Percentiles rank a stretch among this genome's conserved stretches.
Conservation (phyloP, 2,113 vertebrate genomes). For the Gymnobelideus leadbeateri region DNA sequence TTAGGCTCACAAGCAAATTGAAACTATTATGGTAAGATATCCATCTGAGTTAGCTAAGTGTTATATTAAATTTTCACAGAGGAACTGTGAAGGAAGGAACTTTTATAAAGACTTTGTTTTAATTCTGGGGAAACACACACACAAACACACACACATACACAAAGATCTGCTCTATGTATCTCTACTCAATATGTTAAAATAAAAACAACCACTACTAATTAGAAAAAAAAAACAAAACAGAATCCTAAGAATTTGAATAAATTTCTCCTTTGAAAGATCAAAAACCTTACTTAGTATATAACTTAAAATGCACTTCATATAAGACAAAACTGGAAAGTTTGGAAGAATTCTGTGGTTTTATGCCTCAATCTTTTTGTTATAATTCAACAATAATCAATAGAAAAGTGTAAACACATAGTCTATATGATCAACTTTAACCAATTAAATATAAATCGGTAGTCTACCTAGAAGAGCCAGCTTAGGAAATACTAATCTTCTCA, state of each 20-base stretch:
- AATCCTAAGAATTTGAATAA: not conserved
- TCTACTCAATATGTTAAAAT: not conserved
- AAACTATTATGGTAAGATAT: not conserved
- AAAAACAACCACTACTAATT: not conserved
- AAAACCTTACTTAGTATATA: not conserved
- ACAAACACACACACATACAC: too few species aligned
- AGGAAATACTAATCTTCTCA: conserved; percentile 43
- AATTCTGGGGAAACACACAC: not conserved
- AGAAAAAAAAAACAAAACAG: not conserved
- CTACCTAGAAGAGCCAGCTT: conserved; percentile 21
- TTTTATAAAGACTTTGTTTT: not conserved
- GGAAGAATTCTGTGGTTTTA: not conserved
- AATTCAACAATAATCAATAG: conserved; percentile 25
- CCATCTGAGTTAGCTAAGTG: not conserved
- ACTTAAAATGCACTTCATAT: not conserved
- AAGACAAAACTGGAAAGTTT: not conserved
- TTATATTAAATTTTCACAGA: not conserved
- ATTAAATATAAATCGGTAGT: conserved; percentile 43
- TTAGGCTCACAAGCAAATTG: not conserved
- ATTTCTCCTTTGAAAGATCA: not conserved
- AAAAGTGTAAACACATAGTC: conserved; percentile 43
- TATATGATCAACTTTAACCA: conserved; percentile 58
- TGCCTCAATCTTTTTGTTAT: conserved; percentile 23
- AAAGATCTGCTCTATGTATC: not conserved
- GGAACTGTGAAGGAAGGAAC: not conserved